These are phyloP conservation scores for Agrochola lota DNA, from an alignment of 2,888 invertebrate species.

Conservation along the genomic window DNA sequence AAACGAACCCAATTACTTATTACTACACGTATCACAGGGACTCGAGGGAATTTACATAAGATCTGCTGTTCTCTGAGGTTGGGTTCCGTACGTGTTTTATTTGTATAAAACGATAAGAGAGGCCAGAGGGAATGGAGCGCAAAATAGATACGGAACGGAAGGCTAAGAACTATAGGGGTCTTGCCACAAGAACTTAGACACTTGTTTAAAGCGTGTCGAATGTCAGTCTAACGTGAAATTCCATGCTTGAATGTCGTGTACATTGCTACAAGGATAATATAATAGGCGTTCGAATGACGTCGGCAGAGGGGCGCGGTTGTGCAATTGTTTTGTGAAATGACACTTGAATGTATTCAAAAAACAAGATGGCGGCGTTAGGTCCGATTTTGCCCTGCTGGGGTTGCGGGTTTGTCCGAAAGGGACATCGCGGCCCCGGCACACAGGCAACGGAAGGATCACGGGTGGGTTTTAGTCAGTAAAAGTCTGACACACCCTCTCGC, in stretches of 20 bases:
- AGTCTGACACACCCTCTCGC: too few species aligned
- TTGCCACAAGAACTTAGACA: not conserved
- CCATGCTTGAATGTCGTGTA: not conserved
- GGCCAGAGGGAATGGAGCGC: not conserved
- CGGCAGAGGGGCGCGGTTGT: not conserved
- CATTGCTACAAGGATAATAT: not conserved
- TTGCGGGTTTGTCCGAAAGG: too few species aligned
- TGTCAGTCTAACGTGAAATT: not conserved
- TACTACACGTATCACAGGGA: constrained; percentile 23
- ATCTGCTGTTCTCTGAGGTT: not conserved
- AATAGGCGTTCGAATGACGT: too few species aligned
- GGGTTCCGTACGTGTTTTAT: constrained; percentile 39
- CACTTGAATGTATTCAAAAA: not conserved
- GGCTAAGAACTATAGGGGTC: not conserved
- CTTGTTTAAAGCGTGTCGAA: not conserved
- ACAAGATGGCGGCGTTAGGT: not conserved
- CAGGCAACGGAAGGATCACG: too few species aligned
- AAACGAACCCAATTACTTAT: constrained; percentile 75
- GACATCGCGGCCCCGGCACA: too few species aligned
- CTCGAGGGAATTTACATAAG: constrained; percentile 32
- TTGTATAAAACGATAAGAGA: not conserved
- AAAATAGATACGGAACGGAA: not conserved
- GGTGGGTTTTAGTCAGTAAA: too few species aligned
- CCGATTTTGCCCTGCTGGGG: not conserved
- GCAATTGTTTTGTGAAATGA: not conserved